phyloP scores from a whole-genome alignment of 2,797 vertebrate species.

The Synaphobranchus kaupii region DNA sequence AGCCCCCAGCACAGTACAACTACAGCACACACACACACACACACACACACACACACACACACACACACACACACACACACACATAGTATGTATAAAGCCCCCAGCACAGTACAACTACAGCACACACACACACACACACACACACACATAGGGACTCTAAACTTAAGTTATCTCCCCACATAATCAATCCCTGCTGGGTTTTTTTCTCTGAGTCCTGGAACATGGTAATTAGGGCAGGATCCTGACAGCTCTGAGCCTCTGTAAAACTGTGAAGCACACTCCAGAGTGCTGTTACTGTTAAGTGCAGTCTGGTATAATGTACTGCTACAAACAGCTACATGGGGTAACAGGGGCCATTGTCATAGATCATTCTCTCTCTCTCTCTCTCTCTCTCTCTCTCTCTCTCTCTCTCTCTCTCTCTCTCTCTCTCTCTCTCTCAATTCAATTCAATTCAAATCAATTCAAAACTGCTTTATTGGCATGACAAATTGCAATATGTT shows the following conservation, averaged over 20 bases:
- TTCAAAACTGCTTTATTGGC: too few relatives aligned
- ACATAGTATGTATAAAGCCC: constrained; percentile 79
- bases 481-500: too few relatives aligned
- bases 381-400: too few relatives aligned
- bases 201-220: background rate
- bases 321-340: background rate
- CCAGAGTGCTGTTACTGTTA: background rate
- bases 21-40: too few relatives aligned
- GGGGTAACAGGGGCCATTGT: background rate
- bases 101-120: background rate
- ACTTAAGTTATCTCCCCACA: background rate
- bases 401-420: too few relatives aligned
- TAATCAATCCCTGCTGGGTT: background rate
- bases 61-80: too few relatives aligned
- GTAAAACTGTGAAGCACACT: background rate
- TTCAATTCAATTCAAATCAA: constrained; percentile 4
- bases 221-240: background rate
- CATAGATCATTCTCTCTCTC: background rate
- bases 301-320: background rate
- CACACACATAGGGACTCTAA: background rate
- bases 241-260: background rate
- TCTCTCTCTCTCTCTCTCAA: background rate
- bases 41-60: too few relatives aligned
- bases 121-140: too few relatives aligned
- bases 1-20: too few relatives aligned